Conservation (phyloP, 2,888 invertebrate species). For the Allacma fusca region DNA sequence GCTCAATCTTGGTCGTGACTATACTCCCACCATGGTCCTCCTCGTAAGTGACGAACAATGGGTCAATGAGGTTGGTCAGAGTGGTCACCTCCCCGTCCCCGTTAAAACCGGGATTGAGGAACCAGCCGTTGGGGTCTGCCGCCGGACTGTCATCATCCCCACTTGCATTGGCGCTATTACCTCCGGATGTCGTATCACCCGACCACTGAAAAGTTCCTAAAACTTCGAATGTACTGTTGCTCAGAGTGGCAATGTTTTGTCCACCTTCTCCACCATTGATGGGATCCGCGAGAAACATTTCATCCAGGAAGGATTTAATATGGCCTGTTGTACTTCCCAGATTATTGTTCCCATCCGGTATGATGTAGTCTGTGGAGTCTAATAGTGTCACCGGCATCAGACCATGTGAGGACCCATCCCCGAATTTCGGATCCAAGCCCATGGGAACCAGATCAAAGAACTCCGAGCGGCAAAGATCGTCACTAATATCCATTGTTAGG, state of each 20-base stretch:
- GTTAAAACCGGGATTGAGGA: constrained; percentile 47
- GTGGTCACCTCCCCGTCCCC: constrained; percentile 59
- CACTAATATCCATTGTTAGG: constrained; percentile 58
- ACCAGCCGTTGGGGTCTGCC: constrained; percentile 50
- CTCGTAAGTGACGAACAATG: constrained; percentile 59
- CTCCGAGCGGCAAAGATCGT: constrained; percentile 55
- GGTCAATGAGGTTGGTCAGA: constrained; percentile 60
- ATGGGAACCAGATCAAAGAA: constrained; percentile 57
- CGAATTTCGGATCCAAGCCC: constrained; percentile 52
- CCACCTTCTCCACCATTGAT: constrained; percentile 38
- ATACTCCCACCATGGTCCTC: constrained; percentile 44
- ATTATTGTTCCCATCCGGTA: constrained; percentile 58
- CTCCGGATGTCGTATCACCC: constrained; percentile 41
- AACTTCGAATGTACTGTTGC: constrained; percentile 53
- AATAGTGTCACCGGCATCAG: constrained; percentile 59
- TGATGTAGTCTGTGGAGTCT: constrained; percentile 57
- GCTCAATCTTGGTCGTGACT: constrained; percentile 38
- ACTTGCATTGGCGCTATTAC: constrained; percentile 38
- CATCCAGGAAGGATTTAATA: constrained; percentile 58
- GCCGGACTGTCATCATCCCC: constrained; percentile 27
- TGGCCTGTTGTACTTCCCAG: constrained; percentile 50
- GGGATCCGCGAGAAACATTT: constrained; percentile 57
- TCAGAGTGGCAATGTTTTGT: constrained; percentile 34
- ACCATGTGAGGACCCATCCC: constrained; percentile 44
- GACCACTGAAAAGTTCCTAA: constrained; percentile 56